Evolutionary conservation across 2,888 invertebrate species (phyloP).

Genomic region (Napeogenes inachia): DNA sequence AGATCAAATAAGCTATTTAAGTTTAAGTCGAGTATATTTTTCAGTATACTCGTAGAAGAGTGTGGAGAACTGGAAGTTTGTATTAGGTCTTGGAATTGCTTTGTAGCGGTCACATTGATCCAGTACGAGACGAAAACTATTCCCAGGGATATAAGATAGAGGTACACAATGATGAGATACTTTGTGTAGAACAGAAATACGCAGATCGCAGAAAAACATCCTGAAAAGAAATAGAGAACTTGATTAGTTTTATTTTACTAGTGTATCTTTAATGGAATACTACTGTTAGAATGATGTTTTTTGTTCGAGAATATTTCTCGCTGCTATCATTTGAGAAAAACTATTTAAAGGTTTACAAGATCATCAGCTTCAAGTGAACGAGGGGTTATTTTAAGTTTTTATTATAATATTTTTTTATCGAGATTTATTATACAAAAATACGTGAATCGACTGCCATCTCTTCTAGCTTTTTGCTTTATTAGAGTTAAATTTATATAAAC

Average conservation of each 20-base stretch:
- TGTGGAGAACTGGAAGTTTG: slow-evolving; percentile 66
- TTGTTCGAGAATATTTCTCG: no score
- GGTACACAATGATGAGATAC: slow-evolving; percentile 91
- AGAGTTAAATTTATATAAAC: no score
- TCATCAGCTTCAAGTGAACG: no score
- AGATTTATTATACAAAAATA: no score
- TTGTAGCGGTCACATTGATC: slow-evolving; percentile 86
- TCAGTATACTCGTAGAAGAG: slow-evolving; percentile 79
- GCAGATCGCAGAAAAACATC: slow-evolving; percentile 86
- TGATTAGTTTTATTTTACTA: background rate
- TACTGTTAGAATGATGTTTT: no score
- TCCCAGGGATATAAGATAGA: slow-evolving; percentile 89
- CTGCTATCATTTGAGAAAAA: no score
- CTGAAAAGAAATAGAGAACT: slow-evolving; percentile 77
- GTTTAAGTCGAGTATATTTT: slow-evolving; percentile 84
- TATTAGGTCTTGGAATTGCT: slow-evolving; percentile 74
- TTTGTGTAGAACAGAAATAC: slow-evolving; percentile 91
- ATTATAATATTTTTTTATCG: no score
- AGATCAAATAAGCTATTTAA: slow-evolving; percentile 80
- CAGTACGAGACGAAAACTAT: slow-evolving; percentile 91
- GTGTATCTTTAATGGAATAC: no score
- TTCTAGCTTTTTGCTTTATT: no score
- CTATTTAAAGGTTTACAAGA: no score
- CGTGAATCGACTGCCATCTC: no score
- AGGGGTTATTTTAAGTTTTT: no score